Percentiles rank a stretch among this genome's conserved stretches.
phyloP scores from a whole-genome alignment of 1,140 invertebrate genomes.

The Eupeodes corollae region DNA sequence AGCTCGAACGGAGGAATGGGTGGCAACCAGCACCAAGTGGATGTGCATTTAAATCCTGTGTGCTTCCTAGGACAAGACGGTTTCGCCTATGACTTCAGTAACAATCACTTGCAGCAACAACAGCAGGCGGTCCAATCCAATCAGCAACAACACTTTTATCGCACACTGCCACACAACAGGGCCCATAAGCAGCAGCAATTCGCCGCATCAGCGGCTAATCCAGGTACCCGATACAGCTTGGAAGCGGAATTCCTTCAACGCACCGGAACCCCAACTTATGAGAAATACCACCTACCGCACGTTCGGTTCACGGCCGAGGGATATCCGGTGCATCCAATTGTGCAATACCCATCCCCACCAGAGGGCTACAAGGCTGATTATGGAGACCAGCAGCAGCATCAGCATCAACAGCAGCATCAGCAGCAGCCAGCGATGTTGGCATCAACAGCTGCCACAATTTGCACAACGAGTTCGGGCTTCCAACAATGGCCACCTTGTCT shows the following conservation, averaged over 20 bases:
- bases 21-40: conserved; percentile 46
- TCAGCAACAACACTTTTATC: conserved; percentile 46
- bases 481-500: conserved; percentile 41
- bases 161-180: conserved; percentile 57
- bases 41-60: conserved; percentile 54
- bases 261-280: conserved; percentile 37
- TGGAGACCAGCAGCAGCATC: background rate
- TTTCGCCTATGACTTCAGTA: conserved; percentile 66
- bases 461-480: conserved; percentile 23
- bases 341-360: conserved; percentile 56
- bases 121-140: conserved; percentile 15
- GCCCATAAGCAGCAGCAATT: conserved; percentile 39
- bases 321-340: conserved; percentile 46
- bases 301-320: conserved; percentile 67
- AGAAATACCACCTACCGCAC: conserved; percentile 46
- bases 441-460: background rate
- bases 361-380: conserved; percentile 48
- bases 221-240: conserved; percentile 48
- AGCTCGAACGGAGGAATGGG: background rate
- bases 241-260: conserved; percentile 55
- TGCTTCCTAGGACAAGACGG: conserved; percentile 61
- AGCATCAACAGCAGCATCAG: conserved; percentile 15
- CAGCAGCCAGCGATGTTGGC: conserved; percentile 34
- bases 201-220: conserved; percentile 47
- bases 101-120: conserved; percentile 18